Conservation (phyloP, 2,888 invertebrate species). For the Dicycla oo region DNA sequence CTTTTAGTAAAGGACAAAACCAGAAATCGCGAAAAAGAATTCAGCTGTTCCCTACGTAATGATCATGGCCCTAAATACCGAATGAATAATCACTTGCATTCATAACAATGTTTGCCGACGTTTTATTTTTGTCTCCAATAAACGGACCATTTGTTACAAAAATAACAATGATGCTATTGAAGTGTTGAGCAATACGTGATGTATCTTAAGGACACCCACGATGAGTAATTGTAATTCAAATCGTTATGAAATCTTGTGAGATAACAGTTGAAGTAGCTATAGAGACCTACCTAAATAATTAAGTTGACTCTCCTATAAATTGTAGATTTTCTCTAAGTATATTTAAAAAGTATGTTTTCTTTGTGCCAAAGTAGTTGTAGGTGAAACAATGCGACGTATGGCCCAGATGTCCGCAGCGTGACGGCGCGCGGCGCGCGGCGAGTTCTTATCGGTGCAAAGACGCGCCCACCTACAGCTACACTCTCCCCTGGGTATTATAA, state of each 20-base stretch:
- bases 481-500: constrained; percentile 57
- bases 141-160: constrained; percentile 36
- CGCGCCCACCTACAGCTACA: constrained; percentile 66
- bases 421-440: no score
- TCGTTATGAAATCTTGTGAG: neutral
- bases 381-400: constrained; percentile 72
- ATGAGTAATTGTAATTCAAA: constrained; percentile 25
- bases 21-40: no score
- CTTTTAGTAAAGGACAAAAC: no score
- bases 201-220: constrained; percentile 44
- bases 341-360: constrained; percentile 14
- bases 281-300: neutral
- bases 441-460: constrained; percentile 73
- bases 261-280: constrained; percentile 4
- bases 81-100: constrained; percentile 37
- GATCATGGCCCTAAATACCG: neutral
- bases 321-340: neutral
- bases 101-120: constrained; percentile 3
- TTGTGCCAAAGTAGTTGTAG: constrained; percentile 29
- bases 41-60: no score
- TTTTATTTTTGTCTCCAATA: constrained; percentile 21
- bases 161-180: constrained; percentile 51
- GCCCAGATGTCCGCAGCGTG: constrained; percentile 81
- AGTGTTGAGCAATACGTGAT: constrained; percentile 47
- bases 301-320: no score